Conservation (phyloP, 1,140 invertebrate genomes). For the Caenorhabditis latens region DNA sequence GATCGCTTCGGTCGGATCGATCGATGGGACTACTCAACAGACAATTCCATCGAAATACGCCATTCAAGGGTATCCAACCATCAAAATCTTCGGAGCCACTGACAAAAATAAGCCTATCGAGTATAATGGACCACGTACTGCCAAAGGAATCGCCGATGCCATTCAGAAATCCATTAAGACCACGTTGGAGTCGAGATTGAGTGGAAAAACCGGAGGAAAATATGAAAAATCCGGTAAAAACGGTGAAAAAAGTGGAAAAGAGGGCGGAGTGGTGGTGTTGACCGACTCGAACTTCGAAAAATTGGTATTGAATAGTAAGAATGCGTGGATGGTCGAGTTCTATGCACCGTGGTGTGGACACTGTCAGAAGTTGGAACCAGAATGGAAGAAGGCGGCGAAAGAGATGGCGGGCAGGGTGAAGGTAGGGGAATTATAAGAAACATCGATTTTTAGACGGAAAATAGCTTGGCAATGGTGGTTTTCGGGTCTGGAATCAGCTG, state of each 20-base stretch:
- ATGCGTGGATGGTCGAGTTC: slow-evolving; percentile 30
- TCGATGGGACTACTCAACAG: not conserved
- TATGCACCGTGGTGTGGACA: slow-evolving; percentile 45
- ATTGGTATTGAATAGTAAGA: slow-evolving; percentile 38
- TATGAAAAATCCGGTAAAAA: not conserved
- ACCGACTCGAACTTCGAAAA: slow-evolving; percentile 31
- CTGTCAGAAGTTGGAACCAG: slow-evolving; percentile 24
- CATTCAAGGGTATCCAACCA: slow-evolving; percentile 24
- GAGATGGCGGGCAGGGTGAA: slow-evolving; percentile 11
- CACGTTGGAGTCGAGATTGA: not conserved
- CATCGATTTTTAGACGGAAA: not conserved
- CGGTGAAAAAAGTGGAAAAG: not conserved
- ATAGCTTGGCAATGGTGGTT: not conserved
- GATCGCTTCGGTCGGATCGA: slow-evolving; percentile 85
- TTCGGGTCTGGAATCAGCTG: too few species aligned
- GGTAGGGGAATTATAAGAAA: not conserved
- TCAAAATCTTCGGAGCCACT: not conserved
- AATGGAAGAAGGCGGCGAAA: slow-evolving; percentile 19
- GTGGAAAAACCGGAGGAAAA: not conserved
- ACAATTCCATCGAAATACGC: slow-evolving; percentile 5
- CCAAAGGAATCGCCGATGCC: not conserved
- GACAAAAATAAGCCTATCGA: not conserved
- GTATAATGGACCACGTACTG: slow-evolving; percentile 28
- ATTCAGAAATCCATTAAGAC: not conserved
- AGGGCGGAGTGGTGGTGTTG: not conserved